Percentiles rank a stretch among this genome's conserved stretches.
Conservation (phyloP, 2,797 vertebrate genomes). For the Nannoperca obscura region DNA sequence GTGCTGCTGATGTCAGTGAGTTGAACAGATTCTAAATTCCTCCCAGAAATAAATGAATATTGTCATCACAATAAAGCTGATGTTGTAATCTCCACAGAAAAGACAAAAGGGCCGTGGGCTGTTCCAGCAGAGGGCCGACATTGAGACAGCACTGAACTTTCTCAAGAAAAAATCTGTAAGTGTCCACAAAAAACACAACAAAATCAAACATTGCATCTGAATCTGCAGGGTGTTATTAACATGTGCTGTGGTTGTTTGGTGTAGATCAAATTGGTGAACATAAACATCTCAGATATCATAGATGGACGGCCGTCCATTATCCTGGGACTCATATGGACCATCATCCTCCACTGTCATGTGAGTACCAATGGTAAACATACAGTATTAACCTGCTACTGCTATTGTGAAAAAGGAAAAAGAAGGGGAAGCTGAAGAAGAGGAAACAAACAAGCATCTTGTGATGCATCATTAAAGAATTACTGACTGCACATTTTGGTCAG, state of each 20-base stretch:
- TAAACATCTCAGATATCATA: conserved; percentile 93
- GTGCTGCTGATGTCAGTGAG: background rate
- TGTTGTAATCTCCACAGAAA: conserved; percentile 77
- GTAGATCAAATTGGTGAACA: conserved; percentile 94
- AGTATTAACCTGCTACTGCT: background rate
- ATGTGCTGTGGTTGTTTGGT: background rate
- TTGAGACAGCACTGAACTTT: conserved; percentile 92
- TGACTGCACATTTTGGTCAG: background rate
- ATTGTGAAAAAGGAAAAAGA: background rate
- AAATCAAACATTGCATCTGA: background rate
- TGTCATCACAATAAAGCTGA: background rate
- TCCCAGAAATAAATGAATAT: background rate
- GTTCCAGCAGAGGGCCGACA: conserved; percentile 92
- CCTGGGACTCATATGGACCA: conserved; percentile 94
- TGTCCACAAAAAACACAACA: background rate
- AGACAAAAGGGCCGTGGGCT: conserved; percentile 88
- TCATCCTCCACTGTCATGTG: conserved; percentile 95
- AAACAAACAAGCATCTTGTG: background rate
- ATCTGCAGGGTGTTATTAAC: background rate
- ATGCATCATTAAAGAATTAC: background rate
- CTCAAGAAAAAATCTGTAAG: conserved; percentile 90
- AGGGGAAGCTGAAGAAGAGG: background rate
- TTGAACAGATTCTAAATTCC: background rate
- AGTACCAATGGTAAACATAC: conserved; percentile 66
- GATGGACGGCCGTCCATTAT: conserved; percentile 93